These are phyloP conservation scores for Varroa destructor DNA, from an alignment of 1,140 invertebrate genomes.

Conservation along the genomic window DNA sequence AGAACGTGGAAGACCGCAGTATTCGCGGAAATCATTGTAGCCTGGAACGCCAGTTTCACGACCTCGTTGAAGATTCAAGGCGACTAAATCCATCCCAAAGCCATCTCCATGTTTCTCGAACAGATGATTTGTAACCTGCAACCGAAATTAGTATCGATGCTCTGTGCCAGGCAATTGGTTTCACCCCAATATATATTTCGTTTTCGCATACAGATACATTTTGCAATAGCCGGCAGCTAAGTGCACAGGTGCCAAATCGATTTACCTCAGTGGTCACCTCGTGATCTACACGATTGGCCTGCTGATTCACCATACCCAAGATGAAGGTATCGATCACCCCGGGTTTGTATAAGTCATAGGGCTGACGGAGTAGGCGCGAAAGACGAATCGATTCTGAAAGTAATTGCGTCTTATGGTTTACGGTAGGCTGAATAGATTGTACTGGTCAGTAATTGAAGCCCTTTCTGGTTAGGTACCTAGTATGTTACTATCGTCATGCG, in stretches of 20 bases:
- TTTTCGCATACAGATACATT: slow-evolving; percentile 13
- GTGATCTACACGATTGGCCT: slow-evolving; percentile 84
- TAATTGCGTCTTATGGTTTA: slow-evolving; percentile 8
- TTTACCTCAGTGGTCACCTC: slow-evolving; percentile 66
- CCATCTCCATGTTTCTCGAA: slow-evolving; percentile 72
- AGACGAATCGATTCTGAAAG: slow-evolving; percentile 60
- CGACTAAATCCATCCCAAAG: slow-evolving; percentile 78
- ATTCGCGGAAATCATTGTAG: slow-evolving; percentile 68
- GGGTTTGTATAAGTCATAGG: slow-evolving; percentile 73
- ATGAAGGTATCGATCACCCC: slow-evolving; percentile 79
- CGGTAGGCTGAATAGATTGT: slow-evolving; percentile 3
- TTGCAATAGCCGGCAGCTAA: slow-evolving; percentile 23
- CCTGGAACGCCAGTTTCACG: slow-evolving; percentile 79
- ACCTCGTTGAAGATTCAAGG: slow-evolving; percentile 85
- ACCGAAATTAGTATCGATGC: slow-evolving; percentile 17
- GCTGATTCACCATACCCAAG: slow-evolving; percentile 80
- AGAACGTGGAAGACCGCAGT: slow-evolving; percentile 47
- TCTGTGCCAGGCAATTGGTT: background rate
- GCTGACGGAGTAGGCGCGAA: slow-evolving; percentile 69
- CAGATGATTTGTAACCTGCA: slow-evolving; percentile 65
- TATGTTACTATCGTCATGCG: too few relatives aligned
- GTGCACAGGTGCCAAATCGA: background rate
- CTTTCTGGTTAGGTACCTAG: too few relatives aligned
- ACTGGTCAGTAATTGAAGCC: too few relatives aligned
- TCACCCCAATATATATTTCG: background rate